Evolutionary conservation across 2,113 vertebrate genomes (phyloP), one percentile per base, ranked within the genome.

Genomic region (Hydrochoerus hydrochaeris): DNA sequence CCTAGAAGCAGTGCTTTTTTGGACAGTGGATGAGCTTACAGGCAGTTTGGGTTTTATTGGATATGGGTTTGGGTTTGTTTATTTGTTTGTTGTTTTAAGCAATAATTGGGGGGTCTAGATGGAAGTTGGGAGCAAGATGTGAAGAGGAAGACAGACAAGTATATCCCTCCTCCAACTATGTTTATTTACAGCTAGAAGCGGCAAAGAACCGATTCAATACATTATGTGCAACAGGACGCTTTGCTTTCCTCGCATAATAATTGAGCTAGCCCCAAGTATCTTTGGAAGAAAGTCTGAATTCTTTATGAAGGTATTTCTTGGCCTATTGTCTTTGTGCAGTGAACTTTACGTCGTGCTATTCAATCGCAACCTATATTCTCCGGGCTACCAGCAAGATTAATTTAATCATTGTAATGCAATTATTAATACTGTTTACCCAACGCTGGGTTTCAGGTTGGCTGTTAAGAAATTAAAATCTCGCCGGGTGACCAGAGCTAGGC

Each of bases 341-440:
- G 99, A 99, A 99, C 98, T 99, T 98, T 98, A 98, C 97, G 75
- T 98, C 91, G 78, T 89, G 97, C 97, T 98, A 98, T 98, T 99
- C 98, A 98, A 96, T 97, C 96, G 88, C 98, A 97, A 98, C 97
- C 96, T 97, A 98, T 97, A 98, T 98, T 98, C 98, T 98, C 98
- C 97, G 94, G 98, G 98, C 98, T 98, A 98, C 98, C 98, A 98
- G 98, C 98, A 98, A 99, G 99, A 99, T 99, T 99, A 98, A 99
- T 98, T 98, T 99, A 98, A 99, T 99, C 98, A 98, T 99, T 99
- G 99, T 99, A 99, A 99, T 99, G 98, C 98, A 99, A 99, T 99
- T 99, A 99, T 99, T 99, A 99, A 98, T 98, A 98, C 98, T 99
- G 98, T 99, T 99, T 99, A 99, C 98, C 98, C 99, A 98, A 98